These are phyloP conservation scores for Caenorhabditis sp. DNA, from an alignment of 2,888 invertebrate genomes.

Conservation along the genomic window DNA sequence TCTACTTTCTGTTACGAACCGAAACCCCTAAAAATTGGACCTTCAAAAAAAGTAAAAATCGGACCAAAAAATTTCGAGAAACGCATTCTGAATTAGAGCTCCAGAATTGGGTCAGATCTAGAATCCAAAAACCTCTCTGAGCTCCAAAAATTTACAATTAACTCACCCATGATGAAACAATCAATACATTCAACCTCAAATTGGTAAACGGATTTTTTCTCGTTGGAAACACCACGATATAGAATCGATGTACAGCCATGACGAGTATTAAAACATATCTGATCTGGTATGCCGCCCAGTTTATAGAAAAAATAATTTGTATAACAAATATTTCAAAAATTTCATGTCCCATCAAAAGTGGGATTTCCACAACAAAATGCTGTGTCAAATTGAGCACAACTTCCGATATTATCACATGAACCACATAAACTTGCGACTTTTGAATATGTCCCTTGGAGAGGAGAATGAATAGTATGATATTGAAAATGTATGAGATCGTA, in stretches of 20 bases:
- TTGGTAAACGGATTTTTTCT: background rate
- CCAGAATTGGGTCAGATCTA: no score
- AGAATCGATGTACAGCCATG: background rate
- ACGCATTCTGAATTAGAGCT: no score
- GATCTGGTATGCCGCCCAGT: background rate
- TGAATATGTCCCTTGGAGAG: background rate
- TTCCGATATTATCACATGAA: background rate
- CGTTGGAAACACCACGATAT: background rate
- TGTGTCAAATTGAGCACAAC: background rate
- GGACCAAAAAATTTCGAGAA: no score
- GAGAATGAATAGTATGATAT: background rate
- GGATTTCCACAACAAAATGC: background rate
- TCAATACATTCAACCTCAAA: background rate
- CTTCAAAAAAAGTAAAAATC: no score
- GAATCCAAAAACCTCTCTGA: no score
- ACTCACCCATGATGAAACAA: background rate
- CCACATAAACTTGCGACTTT: background rate
- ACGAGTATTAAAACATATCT: background rate
- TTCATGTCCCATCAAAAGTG: background rate
- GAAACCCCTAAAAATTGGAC: no score
- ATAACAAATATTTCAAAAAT: background rate
- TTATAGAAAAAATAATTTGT: background rate
- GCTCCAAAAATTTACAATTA: no score
- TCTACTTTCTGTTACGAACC: no score
- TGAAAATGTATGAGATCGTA: background rate